These are phyloP conservation scores for Sebastolobus alascanus DNA, from an alignment of 2,797 vertebrate species.

Conservation along the genomic window DNA sequence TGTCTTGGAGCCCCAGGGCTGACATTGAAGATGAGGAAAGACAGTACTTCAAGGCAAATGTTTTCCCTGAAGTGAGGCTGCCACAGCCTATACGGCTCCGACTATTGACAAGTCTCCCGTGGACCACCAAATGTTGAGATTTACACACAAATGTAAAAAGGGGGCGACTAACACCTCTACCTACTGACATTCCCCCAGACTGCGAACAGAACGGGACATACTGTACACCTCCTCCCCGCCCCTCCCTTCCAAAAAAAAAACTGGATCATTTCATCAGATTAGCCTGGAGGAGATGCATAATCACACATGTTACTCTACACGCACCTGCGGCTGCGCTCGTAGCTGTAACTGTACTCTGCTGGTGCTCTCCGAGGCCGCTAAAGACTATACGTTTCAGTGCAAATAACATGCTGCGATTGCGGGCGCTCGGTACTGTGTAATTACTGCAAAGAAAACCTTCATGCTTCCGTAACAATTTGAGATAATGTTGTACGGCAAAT, in stretches of 20 bases:
- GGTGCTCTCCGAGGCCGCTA: constrained; percentile 38
- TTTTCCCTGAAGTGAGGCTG: constrained; percentile 96
- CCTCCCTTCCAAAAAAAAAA: constrained; percentile 35
- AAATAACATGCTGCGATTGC: constrained; percentile 16
- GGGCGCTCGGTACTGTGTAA: constrained; percentile 20
- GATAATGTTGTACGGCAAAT: constrained; percentile 6
- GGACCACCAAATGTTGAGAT: constrained; percentile 89
- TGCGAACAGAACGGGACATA: constrained; percentile 47
- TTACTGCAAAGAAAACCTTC: constrained; percentile 15
- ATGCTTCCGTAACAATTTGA: constrained; percentile 6
- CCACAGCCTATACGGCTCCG: constrained; percentile 92
- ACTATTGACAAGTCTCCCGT: constrained; percentile 96
- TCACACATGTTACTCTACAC: constrained; percentile 71
- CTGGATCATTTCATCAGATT: constrained; percentile 76
- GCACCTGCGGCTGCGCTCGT: constrained; percentile 80
- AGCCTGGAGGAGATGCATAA: constrained; percentile 82
- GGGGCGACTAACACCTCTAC: constrained; percentile 47
- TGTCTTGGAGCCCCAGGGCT: constrained; percentile 96
- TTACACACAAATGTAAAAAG: constrained; percentile 81
- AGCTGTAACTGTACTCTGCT: constrained; percentile 59
- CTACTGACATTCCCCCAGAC: constrained; percentile 62
- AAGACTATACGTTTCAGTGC: constrained; percentile 43
- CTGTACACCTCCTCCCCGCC: constrained; percentile 17
- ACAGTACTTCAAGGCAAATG: constrained; percentile 98
- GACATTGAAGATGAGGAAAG: constrained; percentile 99